Evolutionary conservation across 2,888 invertebrate species (phyloP).

Genomic region (Ormyrus pomaceus): DNA sequence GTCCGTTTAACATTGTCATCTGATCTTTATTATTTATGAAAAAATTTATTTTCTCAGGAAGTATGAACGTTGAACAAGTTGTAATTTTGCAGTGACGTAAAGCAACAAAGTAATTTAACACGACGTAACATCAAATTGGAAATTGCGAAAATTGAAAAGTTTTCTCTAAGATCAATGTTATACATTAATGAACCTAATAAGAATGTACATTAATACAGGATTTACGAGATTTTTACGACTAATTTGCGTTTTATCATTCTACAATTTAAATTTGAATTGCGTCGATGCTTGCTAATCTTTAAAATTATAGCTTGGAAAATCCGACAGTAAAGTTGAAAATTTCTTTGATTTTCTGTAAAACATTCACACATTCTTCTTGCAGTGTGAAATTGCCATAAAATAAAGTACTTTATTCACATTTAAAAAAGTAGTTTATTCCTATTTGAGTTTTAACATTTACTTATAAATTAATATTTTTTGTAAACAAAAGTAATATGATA

Average conservation of each 20-base stretch:
- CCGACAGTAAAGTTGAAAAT: not conserved
- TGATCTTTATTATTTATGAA: not conserved
- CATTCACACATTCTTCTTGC: not conserved
- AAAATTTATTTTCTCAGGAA: slow-evolving; percentile 5
- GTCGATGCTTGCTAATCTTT: slow-evolving; percentile 5
- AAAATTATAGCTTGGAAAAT: not conserved
- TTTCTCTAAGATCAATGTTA: slow-evolving; percentile 7
- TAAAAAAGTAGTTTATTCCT: too few species aligned
- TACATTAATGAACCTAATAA: not conserved
- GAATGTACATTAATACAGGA: not conserved
- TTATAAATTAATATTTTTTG: too few species aligned
- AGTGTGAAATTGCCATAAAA: not conserved
- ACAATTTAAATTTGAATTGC: slow-evolving; percentile 1
- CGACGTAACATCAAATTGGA: not conserved
- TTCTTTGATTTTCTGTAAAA: not conserved
- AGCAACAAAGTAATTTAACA: slow-evolving; percentile 27
- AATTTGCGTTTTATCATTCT: slow-evolving; percentile 6
- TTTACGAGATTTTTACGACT: slow-evolving; percentile 17
- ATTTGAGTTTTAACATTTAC: too few species aligned
- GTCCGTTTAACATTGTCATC: too few species aligned
- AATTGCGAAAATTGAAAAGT: not conserved
- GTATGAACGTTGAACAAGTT: not conserved
- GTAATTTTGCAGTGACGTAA: slow-evolving; percentile 19
- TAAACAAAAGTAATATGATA: too few species aligned
- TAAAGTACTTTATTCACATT: too few species aligned